phyloP scores from a whole-genome alignment of 2,888 invertebrate genomes.

The Entomobrya multifasciata region DNA sequence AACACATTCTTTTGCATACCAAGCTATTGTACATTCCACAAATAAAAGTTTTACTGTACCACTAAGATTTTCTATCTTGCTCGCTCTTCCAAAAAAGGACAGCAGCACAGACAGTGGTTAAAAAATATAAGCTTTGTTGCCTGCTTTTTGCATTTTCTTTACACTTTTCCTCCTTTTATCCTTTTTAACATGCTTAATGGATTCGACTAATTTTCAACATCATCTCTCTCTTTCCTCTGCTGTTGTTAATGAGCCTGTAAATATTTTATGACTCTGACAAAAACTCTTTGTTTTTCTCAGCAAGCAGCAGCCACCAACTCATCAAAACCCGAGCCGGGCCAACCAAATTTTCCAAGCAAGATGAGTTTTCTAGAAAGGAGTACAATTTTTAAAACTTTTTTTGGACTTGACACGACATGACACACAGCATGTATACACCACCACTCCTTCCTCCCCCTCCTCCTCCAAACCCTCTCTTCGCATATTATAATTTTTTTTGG shows the following conservation, averaged over 20 bases:
- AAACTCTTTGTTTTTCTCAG: constrained; percentile 10
- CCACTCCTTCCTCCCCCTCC: not conserved
- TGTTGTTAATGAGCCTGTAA: constrained; percentile 78
- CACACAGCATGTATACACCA: no score
- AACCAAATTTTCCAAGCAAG: not conserved
- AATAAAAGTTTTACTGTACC: no score
- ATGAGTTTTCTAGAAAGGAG: constrained; percentile 46
- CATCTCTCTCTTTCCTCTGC: constrained; percentile 59
- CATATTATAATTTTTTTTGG: not conserved
- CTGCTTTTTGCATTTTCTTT: not conserved
- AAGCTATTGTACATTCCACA: no score
- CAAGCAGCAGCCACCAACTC: no score
- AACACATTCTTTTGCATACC: no score
- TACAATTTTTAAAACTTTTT: constrained; percentile 51
- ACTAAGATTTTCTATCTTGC: not conserved
- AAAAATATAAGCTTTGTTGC: not conserved
- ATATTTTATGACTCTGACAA: constrained; percentile 77
- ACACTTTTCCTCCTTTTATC: constrained; percentile 19
- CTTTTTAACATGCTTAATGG: constrained; percentile 74
- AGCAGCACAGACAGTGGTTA: no score
- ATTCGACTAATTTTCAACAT: constrained; percentile 78
- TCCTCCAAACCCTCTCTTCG: not conserved
- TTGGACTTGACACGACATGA: no score
- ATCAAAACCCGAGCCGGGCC: no score
- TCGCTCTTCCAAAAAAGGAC: not conserved